Conservation (phyloP, 2,113 vertebrate genomes). For the Nyctibius bracteatus region DNA sequence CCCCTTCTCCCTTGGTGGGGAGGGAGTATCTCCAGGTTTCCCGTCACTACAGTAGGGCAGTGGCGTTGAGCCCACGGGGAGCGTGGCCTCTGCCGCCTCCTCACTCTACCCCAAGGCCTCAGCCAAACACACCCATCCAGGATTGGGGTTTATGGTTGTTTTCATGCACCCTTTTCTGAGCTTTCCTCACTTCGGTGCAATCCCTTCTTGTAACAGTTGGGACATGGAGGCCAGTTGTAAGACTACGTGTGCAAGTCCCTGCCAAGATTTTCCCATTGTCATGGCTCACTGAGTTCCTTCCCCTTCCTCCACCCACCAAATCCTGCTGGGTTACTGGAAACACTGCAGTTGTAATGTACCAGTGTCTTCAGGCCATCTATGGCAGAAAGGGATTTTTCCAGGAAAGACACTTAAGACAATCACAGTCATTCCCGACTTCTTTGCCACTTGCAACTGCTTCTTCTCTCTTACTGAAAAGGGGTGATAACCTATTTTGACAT, state of each 20-base stretch:
- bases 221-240: background rate
- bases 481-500: background rate
- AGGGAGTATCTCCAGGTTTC: fast-evolving
- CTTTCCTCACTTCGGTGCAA: background rate
- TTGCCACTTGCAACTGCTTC: background rate
- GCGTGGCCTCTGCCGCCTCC: background rate
- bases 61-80: background rate
- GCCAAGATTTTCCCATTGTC: constrained; percentile 60
- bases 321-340: constrained; percentile 67
- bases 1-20: background rate
- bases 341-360: background rate
- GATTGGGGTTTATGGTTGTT: background rate
- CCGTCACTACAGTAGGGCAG: fast-evolving
- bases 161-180: background rate
- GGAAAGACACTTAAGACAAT: constrained; percentile 3
- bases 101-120: background rate
- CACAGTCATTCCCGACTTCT: background rate
- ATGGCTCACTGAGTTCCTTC: constrained; percentile 38
- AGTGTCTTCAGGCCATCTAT: constrained; percentile 33
- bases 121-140: fast-evolving
- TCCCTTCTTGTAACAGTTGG: constrained; percentile 11
- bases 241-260: background rate
- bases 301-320: constrained; percentile 59
- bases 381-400: constrained; percentile 10
- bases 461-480: background rate